Conservation (phyloP, 2,113 vertebrate species). For the Dolichotis patagonum region DNA sequence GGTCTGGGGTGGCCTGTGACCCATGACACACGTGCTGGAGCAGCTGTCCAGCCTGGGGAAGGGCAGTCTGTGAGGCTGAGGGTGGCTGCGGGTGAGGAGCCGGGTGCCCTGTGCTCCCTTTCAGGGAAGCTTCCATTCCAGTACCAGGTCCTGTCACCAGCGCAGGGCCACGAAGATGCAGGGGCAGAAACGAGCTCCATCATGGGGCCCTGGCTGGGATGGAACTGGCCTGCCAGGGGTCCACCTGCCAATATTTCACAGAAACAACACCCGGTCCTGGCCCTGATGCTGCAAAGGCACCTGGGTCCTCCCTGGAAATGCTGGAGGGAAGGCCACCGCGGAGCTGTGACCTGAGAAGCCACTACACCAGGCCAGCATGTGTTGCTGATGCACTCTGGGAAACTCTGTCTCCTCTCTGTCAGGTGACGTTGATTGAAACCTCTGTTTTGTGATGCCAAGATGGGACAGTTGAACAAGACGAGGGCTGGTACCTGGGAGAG, state of each 20-base stretch:
- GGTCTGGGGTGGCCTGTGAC: not conserved
- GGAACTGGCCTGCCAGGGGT: not conserved
- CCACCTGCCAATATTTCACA: not conserved
- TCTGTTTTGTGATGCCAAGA: not conserved
- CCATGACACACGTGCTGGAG: not conserved
- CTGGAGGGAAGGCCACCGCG: not conserved
- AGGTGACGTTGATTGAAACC: not conserved
- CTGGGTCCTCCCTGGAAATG: not conserved
- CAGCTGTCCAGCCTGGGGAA: not conserved
- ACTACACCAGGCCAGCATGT: not conserved
- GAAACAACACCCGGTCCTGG: not conserved
- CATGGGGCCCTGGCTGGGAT: not conserved
- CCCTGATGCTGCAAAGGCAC: not conserved
- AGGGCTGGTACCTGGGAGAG: not conserved
- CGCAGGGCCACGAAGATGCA: conserved; percentile 63
- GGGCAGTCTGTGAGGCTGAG: not conserved
- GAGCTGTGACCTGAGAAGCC: not conserved
- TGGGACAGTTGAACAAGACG: not conserved
- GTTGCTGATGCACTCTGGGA: not conserved
- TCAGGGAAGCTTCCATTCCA: not conserved
- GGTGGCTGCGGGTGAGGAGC: not conserved
- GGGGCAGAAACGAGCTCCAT: conserved; percentile 59
- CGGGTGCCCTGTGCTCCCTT: not conserved
- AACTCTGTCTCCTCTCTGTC: not conserved
- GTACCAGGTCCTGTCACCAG: conserved; percentile 54